Evolutionary conservation across 2,888 invertebrate species (phyloP).

Genomic region (Limnephilus lunatus): DNA sequence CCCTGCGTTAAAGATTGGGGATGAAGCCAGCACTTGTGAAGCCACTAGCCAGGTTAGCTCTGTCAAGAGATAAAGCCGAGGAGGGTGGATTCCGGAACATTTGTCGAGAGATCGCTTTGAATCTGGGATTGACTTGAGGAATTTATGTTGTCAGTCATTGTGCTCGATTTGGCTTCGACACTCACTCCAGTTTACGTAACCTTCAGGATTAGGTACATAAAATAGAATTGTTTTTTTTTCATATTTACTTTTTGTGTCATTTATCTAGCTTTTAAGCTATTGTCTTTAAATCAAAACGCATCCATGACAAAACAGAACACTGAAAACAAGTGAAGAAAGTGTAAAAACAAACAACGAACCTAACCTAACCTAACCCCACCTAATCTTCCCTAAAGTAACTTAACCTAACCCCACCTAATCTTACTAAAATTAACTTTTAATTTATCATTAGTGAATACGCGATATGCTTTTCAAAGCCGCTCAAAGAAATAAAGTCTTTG

Average conservation of each 20-base stretch:
- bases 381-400: no score
- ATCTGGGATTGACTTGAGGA: no score
- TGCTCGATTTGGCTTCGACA: not conserved
- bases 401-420: no score
- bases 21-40: not conserved
- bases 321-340: no score
- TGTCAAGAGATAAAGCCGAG: not conserved
- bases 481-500: no score
- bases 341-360: no score
- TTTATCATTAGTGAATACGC: no score
- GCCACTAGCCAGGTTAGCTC: not conserved
- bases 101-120: not conserved
- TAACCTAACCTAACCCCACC: no score
- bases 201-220: not conserved
- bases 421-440: no score
- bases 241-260: not conserved
- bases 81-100: not conserved
- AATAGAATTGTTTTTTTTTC: not conserved
- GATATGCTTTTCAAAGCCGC: no score
- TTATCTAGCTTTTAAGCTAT: not conserved
- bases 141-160: not conserved
- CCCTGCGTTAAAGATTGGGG: not conserved
- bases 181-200: not conserved
- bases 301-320: no score
- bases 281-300: not conserved